Conservation (phyloP, 2,888 invertebrate genomes). For the Acrocera orbiculus region DNA sequence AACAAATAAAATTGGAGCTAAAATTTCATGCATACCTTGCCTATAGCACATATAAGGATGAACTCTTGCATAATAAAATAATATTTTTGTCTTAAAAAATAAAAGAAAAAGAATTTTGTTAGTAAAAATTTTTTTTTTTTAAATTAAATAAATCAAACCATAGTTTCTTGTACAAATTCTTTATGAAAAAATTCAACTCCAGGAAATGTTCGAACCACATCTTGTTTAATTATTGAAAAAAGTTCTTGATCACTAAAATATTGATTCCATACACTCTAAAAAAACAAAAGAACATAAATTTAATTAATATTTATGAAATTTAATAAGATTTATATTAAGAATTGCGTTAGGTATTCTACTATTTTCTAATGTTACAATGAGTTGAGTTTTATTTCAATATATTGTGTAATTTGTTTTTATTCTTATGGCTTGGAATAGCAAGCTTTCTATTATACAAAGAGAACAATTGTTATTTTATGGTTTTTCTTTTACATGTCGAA, state of each 20-base stretch:
- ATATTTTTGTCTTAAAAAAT: conserved; percentile 33
- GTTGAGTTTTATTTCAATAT: too few relatives aligned
- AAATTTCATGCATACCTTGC: conserved; percentile 78
- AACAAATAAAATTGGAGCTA: conserved; percentile 64
- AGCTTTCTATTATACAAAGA: neutral
- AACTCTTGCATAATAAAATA: conserved; percentile 46
- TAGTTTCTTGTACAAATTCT: conserved; percentile 46
- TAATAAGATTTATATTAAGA: too few relatives aligned
- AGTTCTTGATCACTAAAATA: conserved; percentile 68
- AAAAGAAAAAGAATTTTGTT: neutral
- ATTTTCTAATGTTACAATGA: too few relatives aligned
- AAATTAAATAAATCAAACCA: conserved; percentile 28
- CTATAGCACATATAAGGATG: conserved; percentile 54
- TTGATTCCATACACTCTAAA: conserved; percentile 68
- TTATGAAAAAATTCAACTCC: conserved; percentile 62
- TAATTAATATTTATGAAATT: conserved; percentile 3
- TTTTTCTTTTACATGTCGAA: too few relatives aligned
- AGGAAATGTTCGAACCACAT: conserved; percentile 69
- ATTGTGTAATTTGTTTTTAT: too few relatives aligned
- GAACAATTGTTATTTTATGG: too few relatives aligned
- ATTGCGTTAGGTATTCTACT: too few relatives aligned
- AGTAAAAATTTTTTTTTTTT: neutral
- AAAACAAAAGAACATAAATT: conserved; percentile 4
- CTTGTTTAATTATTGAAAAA: conserved; percentile 55
- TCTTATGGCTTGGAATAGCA: conserved; percentile 10